Percentiles rank a stretch among this genome's conserved stretches.
phyloP scores from a whole-genome alignment of 2,113 vertebrate species.

The Tursiops truncatus region DNA sequence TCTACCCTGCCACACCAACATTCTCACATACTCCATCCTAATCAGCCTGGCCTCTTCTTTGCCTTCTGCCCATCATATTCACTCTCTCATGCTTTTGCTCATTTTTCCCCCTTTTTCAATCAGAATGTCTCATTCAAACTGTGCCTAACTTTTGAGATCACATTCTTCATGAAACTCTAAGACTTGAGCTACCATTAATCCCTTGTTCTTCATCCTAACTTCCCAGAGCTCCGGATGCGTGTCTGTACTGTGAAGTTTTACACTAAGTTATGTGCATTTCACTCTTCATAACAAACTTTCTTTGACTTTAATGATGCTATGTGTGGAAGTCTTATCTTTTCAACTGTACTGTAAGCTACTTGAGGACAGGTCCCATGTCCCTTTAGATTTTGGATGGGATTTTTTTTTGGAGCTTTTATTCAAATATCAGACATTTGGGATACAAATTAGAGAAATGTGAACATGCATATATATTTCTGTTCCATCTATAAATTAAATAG shows the following conservation, averaged over 20 bases:
- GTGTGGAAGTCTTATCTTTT: background rate
- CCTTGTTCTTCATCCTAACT: background rate
- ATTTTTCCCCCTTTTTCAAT: background rate
- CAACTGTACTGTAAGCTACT: background rate
- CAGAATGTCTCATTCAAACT: background rate
- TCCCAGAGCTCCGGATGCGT: background rate
- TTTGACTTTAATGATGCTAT: slow-evolving; percentile 3
- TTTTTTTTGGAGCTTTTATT: slow-evolving; percentile 25
- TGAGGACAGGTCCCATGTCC: background rate
- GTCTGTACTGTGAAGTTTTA: background rate
- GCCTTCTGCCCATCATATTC: background rate
- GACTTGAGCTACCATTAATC: background rate
- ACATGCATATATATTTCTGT: background rate
- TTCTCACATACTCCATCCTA: background rate
- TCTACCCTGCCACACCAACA: background rate
- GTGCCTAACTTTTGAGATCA: background rate
- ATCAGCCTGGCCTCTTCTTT: background rate
- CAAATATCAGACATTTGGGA: slow-evolving; percentile 10
- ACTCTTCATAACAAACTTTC: background rate
- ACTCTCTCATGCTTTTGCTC: background rate
- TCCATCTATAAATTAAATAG: slow-evolving; percentile 13
- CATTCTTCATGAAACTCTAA: background rate
- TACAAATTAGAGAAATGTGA: slow-evolving; percentile 25
- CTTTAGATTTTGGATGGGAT: background rate
- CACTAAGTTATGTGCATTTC: background rate